Evolutionary conservation across 2,797 vertebrate genomes (phyloP).

Genomic region (Taeniopygia guttata): DNA sequence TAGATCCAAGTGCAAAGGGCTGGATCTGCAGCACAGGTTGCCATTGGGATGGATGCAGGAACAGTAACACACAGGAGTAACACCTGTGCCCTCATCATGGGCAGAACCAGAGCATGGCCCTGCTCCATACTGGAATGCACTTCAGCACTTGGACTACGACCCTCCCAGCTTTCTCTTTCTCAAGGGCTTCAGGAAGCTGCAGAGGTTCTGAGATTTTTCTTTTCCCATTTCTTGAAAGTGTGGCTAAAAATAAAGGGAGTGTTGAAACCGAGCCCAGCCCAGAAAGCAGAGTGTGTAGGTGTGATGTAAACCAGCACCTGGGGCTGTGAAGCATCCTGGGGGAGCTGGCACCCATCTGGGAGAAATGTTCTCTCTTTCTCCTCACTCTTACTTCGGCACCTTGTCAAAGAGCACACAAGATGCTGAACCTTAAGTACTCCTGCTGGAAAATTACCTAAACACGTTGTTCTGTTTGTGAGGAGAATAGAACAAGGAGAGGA

Average conservation of each 20-base stretch:
- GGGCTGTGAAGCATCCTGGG: neutral
- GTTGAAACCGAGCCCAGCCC: neutral
- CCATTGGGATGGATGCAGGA: neutral
- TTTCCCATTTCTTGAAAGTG: neutral
- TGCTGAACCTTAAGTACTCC: neutral
- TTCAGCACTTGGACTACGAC: neutral
- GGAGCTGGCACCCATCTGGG: slow-evolving; percentile 3
- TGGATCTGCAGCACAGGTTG: neutral
- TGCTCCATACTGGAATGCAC: neutral
- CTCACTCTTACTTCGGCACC: neutral
- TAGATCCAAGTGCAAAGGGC: neutral
- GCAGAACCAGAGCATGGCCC: neutral
- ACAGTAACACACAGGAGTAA: neutral
- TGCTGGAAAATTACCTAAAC: neutral
- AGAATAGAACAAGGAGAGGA: neutral
- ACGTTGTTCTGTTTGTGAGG: neutral
- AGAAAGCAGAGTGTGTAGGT: neutral
- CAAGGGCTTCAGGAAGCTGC: neutral
- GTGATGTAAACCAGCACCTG: slow-evolving; percentile 33
- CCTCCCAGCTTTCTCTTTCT: neutral
- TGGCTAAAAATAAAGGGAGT: slow-evolving; percentile 9
- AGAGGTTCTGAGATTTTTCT: neutral
- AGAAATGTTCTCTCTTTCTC: neutral
- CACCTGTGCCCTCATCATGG: rapidly evolving
- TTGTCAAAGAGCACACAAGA: neutral